Evolutionary conservation across 2,113 vertebrate genomes (phyloP), one percentile per base, ranked within the genome.

Genomic region (Syngnathus typhle): DNA sequence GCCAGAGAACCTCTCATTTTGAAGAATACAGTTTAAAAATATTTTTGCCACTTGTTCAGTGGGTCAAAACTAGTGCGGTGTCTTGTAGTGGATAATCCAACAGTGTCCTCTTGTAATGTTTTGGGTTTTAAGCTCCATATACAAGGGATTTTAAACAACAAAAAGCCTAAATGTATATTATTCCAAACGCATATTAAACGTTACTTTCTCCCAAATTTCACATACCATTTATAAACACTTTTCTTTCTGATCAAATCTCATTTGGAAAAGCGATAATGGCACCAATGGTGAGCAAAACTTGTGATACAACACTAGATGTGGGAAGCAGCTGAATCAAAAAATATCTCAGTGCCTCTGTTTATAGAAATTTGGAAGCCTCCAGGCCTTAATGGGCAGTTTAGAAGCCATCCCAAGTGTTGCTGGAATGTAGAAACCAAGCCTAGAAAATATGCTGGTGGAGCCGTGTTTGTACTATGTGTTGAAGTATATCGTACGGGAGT

Each of bases 341-440:
- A 43, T 21, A 41, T 44, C 65, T 37, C 59, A 39, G 3, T 0
- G 39, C 62, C 70, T 58, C 59, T 75, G 68, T 75, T 70, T 74
- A 55, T 80, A 32, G 71, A 68, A 46, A 60, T 64, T 65, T 68
- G 39, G 60, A 15, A 68, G 61, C 43, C 65, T 60, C 18, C 27
- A 3, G 63, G 58, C 49, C 38, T 4, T 49, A 60, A 7, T 61
- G 60, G 19, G 61, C 23, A 56, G 60, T 41, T 46, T 43, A 67
- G 36, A 2, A 60, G 41, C 49, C 49, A 16, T 38, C 43, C 12
- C 62, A 54, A 5, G 55, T 58, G 15, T 65, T 67, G 60, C 77
- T 64, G 81, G 79, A 82, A 79, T 78, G 81, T 65, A 65, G 75
- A 67, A 64, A 71, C 18, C 41, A 1, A 71, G 74, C 73, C 77